Percentiles rank a stretch among this genome's conserved stretches.
phyloP scores from a whole-genome alignment of 92 coral and sea anemone genomes.

The Epizoanthus illoricatus region DNA sequence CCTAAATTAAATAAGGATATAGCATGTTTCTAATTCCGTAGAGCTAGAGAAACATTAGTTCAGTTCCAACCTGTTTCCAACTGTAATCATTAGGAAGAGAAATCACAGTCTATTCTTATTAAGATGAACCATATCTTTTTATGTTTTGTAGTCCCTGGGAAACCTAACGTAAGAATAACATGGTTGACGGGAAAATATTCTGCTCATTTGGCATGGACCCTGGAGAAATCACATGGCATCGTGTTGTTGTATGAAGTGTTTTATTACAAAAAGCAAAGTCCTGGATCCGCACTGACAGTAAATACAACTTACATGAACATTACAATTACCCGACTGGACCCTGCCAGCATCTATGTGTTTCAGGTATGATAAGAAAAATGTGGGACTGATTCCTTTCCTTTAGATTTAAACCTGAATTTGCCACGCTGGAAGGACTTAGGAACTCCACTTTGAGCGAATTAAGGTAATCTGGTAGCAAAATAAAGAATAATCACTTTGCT shows the following conservation, averaged over 20 bases:
- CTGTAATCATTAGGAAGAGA: too few species aligned
- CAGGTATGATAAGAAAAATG: neutral
- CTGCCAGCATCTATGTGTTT: constrained; percentile 21
- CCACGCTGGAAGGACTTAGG: too few species aligned
- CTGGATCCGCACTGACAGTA: neutral
- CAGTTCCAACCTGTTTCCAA: too few species aligned
- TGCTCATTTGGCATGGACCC: constrained; percentile 4
- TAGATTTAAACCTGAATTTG: too few species aligned
- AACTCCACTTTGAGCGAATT: too few species aligned
- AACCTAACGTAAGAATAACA: neutral
- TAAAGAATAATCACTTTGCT: too few species aligned
- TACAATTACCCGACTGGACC: constrained; percentile 29
- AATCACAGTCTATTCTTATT: too few species aligned
- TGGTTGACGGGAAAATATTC: neutral
- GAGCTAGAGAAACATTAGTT: too few species aligned
- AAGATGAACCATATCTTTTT: neutral
- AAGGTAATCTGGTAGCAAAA: too few species aligned
- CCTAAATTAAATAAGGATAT: too few species aligned
- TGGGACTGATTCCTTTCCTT: too few species aligned
- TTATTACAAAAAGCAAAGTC: constrained; percentile 2
- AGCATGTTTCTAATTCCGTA: too few species aligned
- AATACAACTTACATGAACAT: constrained; percentile 28
- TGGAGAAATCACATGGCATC: constrained; percentile 6
- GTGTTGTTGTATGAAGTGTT: constrained; percentile 9
- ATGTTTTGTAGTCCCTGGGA: constrained; percentile 8